Conservation (phyloP, 2,113 vertebrate genomes). For the human (Homo sapiens) region DNA sequence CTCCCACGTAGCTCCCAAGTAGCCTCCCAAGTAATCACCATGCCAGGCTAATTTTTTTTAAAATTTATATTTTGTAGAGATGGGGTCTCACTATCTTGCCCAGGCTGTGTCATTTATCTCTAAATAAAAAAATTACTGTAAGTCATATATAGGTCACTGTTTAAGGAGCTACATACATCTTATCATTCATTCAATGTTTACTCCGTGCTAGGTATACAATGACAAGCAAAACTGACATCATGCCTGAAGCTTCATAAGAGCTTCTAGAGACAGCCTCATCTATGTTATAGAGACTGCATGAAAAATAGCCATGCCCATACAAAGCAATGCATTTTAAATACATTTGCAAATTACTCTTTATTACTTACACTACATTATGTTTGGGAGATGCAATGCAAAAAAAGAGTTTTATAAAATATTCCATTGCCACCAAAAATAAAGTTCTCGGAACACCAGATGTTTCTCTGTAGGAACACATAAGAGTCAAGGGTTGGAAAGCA, state of each 20-base stretch:
- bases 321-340: background rate
- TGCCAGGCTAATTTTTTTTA: too few species aligned
- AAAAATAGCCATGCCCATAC: background rate
- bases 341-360: background rate
- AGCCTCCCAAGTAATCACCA: too few species aligned
- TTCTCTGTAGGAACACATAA: slow-evolving; percentile 47
- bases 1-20: too few species aligned
- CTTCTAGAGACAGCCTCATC: background rate
- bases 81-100: too few species aligned
- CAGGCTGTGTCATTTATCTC: background rate
- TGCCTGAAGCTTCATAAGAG: background rate
- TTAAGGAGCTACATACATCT: background rate
- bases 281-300: background rate
- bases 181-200: background rate
- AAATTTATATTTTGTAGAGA: too few species aligned
- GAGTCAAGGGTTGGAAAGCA: slow-evolving; percentile 45
- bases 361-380: background rate
- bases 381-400: background rate
- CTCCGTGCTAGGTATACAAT: background rate
- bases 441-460: slow-evolving; percentile 60
- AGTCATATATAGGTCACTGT: background rate
- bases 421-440: slow-evolving; percentile 64
- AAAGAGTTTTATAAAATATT: slow-evolving; percentile 36
- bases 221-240: background rate
- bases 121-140: background rate